These are phyloP conservation scores for Chrysotoxum bicinctum DNA, from an alignment of 2,888 invertebrate genomes.

Conservation along the genomic window DNA sequence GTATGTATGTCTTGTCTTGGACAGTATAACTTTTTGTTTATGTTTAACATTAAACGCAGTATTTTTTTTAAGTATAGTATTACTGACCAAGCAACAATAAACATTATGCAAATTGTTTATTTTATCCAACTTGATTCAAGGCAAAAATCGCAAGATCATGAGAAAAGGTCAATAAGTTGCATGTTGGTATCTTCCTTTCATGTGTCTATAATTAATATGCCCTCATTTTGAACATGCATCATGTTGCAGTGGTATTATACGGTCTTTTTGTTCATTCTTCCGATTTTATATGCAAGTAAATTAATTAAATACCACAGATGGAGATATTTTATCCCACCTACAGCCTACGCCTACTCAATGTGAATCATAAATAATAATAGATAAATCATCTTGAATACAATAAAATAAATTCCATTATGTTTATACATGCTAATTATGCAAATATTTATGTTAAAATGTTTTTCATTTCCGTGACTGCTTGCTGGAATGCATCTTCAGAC, in stretches of 20 bases:
- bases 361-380: neutral
- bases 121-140: neutral
- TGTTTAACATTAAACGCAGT: too few species aligned
- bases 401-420: neutral
- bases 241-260: neutral
- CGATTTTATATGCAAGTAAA: neutral
- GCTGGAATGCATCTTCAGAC: neutral
- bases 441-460: constrained; percentile 2
- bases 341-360: neutral
- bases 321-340: neutral
- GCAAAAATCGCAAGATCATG: neutral
- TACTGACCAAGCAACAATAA: neutral
- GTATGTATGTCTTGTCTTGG: too few species aligned
- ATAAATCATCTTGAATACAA: constrained; percentile 1
- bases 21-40: too few species aligned
- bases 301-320: constrained; percentile 1
- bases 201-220: neutral
- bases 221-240: neutral
- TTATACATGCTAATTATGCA: neutral
- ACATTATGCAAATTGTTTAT: neutral
- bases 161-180: neutral
- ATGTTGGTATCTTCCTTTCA: neutral
- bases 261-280: neutral
- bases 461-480: neutral
- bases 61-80: too few species aligned